Percentiles rank a stretch among this genome's conserved stretches.
phyloP scores from a whole-genome alignment of 2,113 vertebrate genomes.

The Pavo muticus region DNA sequence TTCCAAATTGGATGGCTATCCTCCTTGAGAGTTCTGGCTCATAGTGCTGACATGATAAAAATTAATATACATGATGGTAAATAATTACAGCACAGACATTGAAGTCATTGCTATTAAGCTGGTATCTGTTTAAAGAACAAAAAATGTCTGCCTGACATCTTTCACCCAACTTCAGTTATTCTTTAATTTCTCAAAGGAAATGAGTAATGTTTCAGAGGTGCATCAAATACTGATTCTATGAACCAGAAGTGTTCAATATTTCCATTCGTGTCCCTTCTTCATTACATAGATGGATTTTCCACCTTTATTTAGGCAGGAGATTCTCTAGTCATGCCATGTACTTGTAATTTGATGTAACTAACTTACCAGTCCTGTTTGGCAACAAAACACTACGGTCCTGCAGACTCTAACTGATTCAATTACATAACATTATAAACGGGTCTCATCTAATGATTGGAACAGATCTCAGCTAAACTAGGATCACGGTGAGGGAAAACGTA shows the following conservation, averaged over 20 bases:
- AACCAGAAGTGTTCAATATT: not conserved
- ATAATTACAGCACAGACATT: not conserved
- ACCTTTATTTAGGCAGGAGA: slow-evolving; percentile 1
- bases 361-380: slow-evolving; percentile 50
- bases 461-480: slow-evolving; percentile 54
- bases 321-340: slow-evolving; percentile 1
- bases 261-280: not conserved
- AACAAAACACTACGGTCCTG: slow-evolving; percentile 44
- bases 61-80: not conserved
- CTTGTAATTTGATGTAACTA: slow-evolving; percentile 57
- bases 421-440: slow-evolving; percentile 55
- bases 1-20: slow-evolving; percentile 17
- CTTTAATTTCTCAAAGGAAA: not conserved
- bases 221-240: not conserved
- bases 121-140: not conserved
- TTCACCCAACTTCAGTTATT: not conserved
- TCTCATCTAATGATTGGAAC: slow-evolving; percentile 49
- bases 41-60: slow-evolving; percentile 1
- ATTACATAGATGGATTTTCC: not conserved
- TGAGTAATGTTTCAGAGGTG: not conserved
- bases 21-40: not conserved
- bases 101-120: not conserved
- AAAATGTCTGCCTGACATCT: not conserved
- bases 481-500: slow-evolving; percentile 30
- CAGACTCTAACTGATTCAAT: slow-evolving; percentile 66